These are phyloP conservation scores for Synchiropus splendidus DNA, from an alignment of 2,113 vertebrate genomes.

Conservation along the genomic window DNA sequence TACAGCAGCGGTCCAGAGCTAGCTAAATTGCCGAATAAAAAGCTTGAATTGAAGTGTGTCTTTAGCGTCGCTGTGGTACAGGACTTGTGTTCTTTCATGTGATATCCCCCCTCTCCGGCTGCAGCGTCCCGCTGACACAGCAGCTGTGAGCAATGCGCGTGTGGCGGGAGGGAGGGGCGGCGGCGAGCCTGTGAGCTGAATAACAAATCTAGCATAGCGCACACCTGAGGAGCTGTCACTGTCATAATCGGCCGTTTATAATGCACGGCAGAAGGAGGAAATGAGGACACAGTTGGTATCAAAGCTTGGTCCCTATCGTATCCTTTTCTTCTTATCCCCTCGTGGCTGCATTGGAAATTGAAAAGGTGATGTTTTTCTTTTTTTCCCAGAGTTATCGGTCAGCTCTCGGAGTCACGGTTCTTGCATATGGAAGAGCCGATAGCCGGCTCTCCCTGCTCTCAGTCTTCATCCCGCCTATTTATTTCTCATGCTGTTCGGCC, in stretches of 20 bases:
- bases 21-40: conserved; percentile 22
- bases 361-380: conserved; percentile 7
- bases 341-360: conserved; percentile 12
- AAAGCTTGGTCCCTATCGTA: conserved; percentile 37
- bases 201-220: conserved; percentile 56
- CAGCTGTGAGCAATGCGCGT: conserved; percentile 53
- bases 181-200: conserved; percentile 52
- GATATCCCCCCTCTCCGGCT: conserved; percentile 1
- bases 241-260: conserved; percentile 61
- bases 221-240: conserved; percentile 62
- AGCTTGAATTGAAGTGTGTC: conserved; percentile 17
- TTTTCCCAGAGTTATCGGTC: conserved; percentile 9
- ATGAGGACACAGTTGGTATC: conserved; percentile 43
- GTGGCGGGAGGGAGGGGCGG: conserved; percentile 44
- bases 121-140: conserved; percentile 60
- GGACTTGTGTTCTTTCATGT: conserved; percentile 44
- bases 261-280: conserved; percentile 53
- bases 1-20: conserved; percentile 12
- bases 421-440: conserved; percentile 20
- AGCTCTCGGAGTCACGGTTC: conserved; percentile 24
- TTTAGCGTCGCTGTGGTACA: conserved; percentile 18
- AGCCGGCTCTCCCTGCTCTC: conserved; percentile 11
- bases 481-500: conserved; percentile 43
- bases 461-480: conserved; percentile 22
- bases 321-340: conserved; percentile 37